Conservation (phyloP, 2,113 vertebrate genomes). For the Propithecus coquereli region DNA sequence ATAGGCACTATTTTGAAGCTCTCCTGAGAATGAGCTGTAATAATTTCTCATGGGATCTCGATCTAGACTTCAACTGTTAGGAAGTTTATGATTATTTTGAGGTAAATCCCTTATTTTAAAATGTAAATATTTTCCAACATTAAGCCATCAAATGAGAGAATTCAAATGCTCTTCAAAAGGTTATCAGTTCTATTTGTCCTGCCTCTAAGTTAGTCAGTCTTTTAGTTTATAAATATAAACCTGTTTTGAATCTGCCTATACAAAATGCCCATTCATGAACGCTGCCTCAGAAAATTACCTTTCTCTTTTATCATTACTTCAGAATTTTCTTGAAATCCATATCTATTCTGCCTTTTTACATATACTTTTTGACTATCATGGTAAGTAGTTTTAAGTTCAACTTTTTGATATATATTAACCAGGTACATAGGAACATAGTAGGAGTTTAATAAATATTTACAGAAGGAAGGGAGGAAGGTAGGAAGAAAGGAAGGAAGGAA, state of each 20-base stretch:
- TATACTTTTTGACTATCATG: neutral
- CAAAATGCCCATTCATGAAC: neutral
- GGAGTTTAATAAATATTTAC: neutral
- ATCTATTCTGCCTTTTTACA: neutral
- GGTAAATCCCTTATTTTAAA: constrained; percentile 18
- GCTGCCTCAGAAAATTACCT: neutral
- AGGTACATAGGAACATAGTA: neutral
- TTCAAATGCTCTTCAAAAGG: neutral
- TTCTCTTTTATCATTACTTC: constrained; percentile 12
- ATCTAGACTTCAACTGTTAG: neutral
- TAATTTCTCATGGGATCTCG: neutral
- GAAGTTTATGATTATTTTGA: neutral
- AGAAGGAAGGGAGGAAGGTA: neutral
- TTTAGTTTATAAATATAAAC: neutral
- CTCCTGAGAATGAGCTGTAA: neutral
- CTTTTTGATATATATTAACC: neutral
- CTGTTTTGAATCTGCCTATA: neutral
- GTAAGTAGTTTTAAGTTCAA: neutral
- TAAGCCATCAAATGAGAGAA: neutral
- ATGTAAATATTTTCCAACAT: neutral
- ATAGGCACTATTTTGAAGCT: neutral
- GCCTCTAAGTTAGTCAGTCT: neutral
- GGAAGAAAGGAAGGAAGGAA: neutral
- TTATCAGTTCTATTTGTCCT: neutral
- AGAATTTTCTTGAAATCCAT: neutral